Conservation (phyloP, 2,113 vertebrate genomes). For the Sorex araneus region DNA sequence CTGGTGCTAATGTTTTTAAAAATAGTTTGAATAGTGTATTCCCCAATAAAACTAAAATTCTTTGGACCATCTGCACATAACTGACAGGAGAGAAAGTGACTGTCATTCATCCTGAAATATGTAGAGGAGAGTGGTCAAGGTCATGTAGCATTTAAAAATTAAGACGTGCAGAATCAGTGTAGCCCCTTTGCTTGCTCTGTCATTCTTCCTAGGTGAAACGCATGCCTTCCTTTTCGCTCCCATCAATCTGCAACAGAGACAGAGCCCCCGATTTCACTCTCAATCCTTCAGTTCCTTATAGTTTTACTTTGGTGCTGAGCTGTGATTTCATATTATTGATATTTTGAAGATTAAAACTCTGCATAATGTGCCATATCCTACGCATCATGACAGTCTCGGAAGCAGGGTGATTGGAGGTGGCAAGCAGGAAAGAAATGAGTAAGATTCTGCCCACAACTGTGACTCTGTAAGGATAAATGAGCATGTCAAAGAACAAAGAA, state of each 20-base stretch:
- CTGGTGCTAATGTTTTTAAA: not conserved
- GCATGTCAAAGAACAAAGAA: not conserved
- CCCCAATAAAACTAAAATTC: not conserved
- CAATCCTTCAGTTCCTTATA: not conserved
- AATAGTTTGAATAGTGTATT: slow-evolving; percentile 17
- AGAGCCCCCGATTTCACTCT: not conserved
- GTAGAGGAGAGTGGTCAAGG: not conserved
- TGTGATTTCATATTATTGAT: slow-evolving; percentile 32
- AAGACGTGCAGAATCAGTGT: not conserved
- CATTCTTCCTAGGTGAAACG: not conserved
- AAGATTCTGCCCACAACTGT: not conserved
- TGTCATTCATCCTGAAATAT: not conserved
- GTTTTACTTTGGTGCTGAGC: not conserved
- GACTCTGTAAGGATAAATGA: slow-evolving; percentile 38
- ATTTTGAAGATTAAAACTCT: slow-evolving; percentile 48
- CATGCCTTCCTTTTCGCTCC: not conserved
- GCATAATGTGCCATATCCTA: not conserved
- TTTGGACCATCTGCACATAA: not conserved
- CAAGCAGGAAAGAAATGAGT: not conserved
- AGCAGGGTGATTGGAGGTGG: not conserved
- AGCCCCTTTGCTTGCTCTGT: not conserved
- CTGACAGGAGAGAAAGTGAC: not conserved
- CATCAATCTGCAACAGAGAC: not conserved
- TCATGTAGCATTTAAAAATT: not conserved
- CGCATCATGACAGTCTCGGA: not conserved